These are phyloP conservation scores for Alaudala cheleensis DNA, from an alignment of 2,113 vertebrate genomes.

Conservation along the genomic window DNA sequence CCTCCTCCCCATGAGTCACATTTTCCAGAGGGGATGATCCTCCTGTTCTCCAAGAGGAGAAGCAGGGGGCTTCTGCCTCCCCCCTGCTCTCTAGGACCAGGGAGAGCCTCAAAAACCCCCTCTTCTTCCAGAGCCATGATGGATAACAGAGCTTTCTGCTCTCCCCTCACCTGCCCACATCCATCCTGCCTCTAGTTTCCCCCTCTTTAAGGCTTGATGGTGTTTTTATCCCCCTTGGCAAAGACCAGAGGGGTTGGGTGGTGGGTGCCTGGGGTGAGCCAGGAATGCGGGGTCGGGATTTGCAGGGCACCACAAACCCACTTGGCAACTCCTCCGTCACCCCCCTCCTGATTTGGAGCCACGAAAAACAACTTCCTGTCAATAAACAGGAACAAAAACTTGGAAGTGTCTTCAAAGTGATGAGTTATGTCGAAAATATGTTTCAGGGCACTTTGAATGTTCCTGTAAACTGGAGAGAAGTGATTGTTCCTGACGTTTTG, in stretches of 20 bases:
- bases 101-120: neutral
- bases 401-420: slow-evolving; percentile 79
- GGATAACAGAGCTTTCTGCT: neutral
- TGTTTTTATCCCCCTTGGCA: neutral
- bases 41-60: neutral
- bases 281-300: neutral
- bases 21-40: neutral
- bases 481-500: slow-evolving; percentile 21
- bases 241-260: neutral
- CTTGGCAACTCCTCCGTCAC: slow-evolving; percentile 27
- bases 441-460: slow-evolving; percentile 55
- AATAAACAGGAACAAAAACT: slow-evolving; percentile 78
- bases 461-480: slow-evolving; percentile 55
- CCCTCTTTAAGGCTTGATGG: neutral
- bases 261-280: neutral
- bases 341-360: slow-evolving; percentile 15
- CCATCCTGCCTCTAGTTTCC: neutral
- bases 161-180: neutral
- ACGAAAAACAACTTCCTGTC: slow-evolving; percentile 79
- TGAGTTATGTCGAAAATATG: slow-evolving; percentile 76
- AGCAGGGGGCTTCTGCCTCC: neutral
- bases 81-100: neutral
- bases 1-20: rapidly evolving
- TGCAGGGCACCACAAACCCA: neutral
- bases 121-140: neutral